A percentile compares a stretch with the other conserved stretches of the same genome.
Evolutionary conservation across 2,113 vertebrate genomes (phyloP).

Genomic region (Piaya cayana): DNA sequence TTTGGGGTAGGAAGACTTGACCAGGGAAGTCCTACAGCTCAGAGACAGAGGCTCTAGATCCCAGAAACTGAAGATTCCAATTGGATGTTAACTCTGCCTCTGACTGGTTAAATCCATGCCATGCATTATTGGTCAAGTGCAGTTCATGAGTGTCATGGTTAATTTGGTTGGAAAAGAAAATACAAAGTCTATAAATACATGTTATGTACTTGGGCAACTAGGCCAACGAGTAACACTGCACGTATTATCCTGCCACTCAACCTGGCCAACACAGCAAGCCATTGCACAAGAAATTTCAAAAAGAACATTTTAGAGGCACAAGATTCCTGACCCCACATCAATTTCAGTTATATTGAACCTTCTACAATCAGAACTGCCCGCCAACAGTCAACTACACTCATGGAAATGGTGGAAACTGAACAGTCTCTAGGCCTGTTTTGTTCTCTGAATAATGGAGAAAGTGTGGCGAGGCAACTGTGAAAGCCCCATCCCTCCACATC

Average conservation of each 20-base stretch:
- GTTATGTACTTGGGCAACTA: not conserved
- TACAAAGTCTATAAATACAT: not conserved
- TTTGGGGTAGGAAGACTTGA: not conserved
- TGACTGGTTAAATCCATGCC: not conserved
- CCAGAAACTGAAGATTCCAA: not conserved
- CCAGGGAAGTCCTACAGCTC: not conserved
- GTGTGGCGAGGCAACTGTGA: not conserved
- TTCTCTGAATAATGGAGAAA: not conserved
- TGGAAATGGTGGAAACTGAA: not conserved
- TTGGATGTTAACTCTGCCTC: fast-evolving
- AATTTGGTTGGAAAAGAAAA: not conserved
- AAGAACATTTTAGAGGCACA: not conserved
- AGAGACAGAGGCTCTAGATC: not conserved
- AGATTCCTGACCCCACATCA: not conserved
- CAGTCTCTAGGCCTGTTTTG: not conserved
- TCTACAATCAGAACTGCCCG: not conserved
- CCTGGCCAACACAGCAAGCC: not conserved
- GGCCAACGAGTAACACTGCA: not conserved
- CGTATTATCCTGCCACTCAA: not conserved
- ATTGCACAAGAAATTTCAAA: not conserved
- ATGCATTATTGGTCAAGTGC: not conserved
- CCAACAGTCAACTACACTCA: not conserved
- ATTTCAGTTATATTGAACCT: not conserved
- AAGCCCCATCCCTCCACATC: not conserved
- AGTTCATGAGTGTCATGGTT: not conserved